Conservation (phyloP, 1,140 invertebrate genomes). For the Magallana ariakensis region DNA sequence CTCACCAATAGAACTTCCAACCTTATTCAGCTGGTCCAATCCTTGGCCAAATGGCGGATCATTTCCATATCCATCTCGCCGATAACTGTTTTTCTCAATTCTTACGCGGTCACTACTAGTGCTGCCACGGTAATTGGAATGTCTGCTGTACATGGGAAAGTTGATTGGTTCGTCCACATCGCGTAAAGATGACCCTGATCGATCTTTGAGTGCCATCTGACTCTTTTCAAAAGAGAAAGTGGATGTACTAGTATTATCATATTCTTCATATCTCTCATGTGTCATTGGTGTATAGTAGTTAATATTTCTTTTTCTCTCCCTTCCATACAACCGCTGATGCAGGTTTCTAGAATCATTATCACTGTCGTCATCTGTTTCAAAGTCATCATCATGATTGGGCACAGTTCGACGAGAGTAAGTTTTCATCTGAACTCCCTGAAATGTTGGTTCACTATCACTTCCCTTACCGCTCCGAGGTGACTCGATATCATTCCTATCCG, state of each 20-base stretch:
- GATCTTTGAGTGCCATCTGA: conserved; percentile 50
- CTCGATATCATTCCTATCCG: conserved; percentile 66
- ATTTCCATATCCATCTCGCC: conserved; percentile 25
- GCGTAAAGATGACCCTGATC: conserved; percentile 48
- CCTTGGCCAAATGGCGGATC: conserved; percentile 64
- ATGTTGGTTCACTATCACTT: conserved; percentile 58
- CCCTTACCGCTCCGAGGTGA: conserved; percentile 70
- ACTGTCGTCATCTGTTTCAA: conserved; percentile 65
- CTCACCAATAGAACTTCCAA: conserved; percentile 61
- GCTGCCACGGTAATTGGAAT: conserved; percentile 48
- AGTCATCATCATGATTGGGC: conserved; percentile 60
- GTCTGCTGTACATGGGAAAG: conserved; percentile 55
- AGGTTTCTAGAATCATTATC: conserved; percentile 56
- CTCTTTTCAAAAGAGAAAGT: conserved; percentile 58
- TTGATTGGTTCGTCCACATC: conserved; percentile 60
- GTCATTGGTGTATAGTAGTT: conserved; percentile 59
- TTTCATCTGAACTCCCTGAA: conserved; percentile 63
- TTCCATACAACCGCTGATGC: conserved; percentile 44
- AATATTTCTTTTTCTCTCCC: conserved; percentile 13
- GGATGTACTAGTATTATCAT: conserved; percentile 42
- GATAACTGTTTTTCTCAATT: conserved; percentile 62
- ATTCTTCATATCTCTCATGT: conserved; percentile 53
- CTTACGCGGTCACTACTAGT: conserved; percentile 61
- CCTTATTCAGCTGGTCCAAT: conserved; percentile 65
- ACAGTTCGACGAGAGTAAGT: conserved; percentile 55